Percentiles rank a stretch among this genome's conserved stretches.
Evolutionary conservation across 1,140 invertebrate species (phyloP).

Genomic region (Andrena cerasifolii): DNA sequence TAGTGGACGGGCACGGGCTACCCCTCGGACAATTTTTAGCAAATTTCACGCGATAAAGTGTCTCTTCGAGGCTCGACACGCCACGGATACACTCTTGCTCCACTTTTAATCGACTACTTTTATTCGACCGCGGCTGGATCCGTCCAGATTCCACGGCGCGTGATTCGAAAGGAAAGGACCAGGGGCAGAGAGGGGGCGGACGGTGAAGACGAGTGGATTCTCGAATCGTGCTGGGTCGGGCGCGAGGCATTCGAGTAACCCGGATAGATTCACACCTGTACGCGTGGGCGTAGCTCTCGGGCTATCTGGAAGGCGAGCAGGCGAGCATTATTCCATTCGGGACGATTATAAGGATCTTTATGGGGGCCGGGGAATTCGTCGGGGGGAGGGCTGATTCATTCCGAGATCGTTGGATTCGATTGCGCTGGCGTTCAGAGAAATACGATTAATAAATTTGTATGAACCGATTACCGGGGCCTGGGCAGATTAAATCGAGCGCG

Average conservation of each 20-base stretch:
- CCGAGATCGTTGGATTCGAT: slow-evolving; percentile 35
- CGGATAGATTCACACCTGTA: slow-evolving; percentile 64
- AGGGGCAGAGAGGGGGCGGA: slow-evolving; percentile 18
- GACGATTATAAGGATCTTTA: slow-evolving; percentile 51
- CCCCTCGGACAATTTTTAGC: too few species aligned
- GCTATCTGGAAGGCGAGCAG: slow-evolving; percentile 25
- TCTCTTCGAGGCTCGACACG: too few species aligned
- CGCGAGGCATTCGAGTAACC: slow-evolving; percentile 12
- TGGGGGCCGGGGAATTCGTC: slow-evolving; percentile 26
- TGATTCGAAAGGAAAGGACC: too few species aligned
- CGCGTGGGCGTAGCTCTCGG: slow-evolving; percentile 50
- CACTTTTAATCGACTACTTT: too few species aligned
- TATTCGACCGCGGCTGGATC: too few species aligned
- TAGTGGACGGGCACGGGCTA: too few species aligned
- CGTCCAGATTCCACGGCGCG: too few species aligned
- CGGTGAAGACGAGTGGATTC: slow-evolving; percentile 43
- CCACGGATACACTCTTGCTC: too few species aligned
- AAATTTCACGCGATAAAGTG: too few species aligned
- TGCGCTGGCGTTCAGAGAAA: slow-evolving; percentile 25
- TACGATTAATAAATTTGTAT: slow-evolving; percentile 50
- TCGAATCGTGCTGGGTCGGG: slow-evolving; percentile 23
- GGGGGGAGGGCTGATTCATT: slow-evolving; percentile 20
- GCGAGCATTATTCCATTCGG: slow-evolving; percentile 44
- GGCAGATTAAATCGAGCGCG: slow-evolving; percentile 18
- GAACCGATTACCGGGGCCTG: neutral